phyloP scores from a whole-genome alignment of 2,888 invertebrate species.

The Balanococcus diminutus region DNA sequence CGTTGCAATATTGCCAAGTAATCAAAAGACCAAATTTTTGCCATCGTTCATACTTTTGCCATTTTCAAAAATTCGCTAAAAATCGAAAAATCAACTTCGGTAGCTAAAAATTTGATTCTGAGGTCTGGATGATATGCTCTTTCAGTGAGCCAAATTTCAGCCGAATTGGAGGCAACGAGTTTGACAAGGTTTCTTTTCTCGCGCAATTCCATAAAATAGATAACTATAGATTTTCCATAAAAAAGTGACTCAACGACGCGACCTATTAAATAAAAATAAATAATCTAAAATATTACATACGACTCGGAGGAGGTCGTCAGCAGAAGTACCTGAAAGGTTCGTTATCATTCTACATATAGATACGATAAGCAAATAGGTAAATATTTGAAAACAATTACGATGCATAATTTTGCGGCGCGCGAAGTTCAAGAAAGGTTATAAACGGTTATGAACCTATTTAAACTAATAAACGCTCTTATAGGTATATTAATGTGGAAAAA shows the following conservation, averaged over 20 bases:
- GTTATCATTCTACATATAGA: background rate
- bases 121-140: no score
- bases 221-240: background rate
- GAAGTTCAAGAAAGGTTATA: conserved; percentile 14
- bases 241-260: background rate
- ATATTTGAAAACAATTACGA: conserved; percentile 22
- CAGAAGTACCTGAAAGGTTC: background rate
- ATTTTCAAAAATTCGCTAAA: no score
- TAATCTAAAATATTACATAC: background rate
- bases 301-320: background rate
- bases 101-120: no score
- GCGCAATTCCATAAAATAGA: no score
- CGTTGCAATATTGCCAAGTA: no score
- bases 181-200: no score
- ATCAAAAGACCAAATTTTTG: no score
- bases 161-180: no score
- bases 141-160: no score
- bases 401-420: background rate
- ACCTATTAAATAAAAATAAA: conserved; percentile 10
- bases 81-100: no score
- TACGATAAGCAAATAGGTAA: conserved; percentile 7
- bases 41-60: no score
- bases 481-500: background rate
- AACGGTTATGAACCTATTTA: conserved; percentile 18
- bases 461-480: background rate